phyloP scores from a whole-genome alignment of 53 echinoderm and acorn worm species.

The Patiria pectinifera region DNA sequence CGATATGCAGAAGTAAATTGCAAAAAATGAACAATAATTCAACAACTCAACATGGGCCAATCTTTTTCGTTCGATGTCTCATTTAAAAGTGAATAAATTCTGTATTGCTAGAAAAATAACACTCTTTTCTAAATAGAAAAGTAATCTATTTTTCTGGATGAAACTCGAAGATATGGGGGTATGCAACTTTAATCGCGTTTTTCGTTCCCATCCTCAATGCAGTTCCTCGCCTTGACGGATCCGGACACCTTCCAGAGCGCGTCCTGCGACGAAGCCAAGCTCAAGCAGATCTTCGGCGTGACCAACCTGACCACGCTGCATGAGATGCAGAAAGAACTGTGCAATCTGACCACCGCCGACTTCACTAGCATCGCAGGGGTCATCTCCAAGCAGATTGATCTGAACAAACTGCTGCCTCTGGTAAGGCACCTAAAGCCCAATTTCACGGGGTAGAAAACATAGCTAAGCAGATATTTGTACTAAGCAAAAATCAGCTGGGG shows the following conservation, averaged over 20 bases:
- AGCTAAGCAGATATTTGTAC: neutral
- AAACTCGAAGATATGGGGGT: no score
- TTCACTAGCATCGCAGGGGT: conserved; percentile 39
- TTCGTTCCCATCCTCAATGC: neutral
- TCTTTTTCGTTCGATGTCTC: no score
- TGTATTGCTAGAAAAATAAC: no score
- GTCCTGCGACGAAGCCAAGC: conserved; percentile 48
- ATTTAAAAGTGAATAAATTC: no score
- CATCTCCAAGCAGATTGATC: conserved; percentile 44
- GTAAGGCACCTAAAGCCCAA: conserved; percentile 9
- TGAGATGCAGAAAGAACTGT: conserved; percentile 64
- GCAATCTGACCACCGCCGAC: conserved; percentile 56
- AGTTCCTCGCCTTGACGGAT: conserved; percentile 39
- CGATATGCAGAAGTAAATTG: no score
- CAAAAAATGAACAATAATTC: no score
- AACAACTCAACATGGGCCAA: no score
- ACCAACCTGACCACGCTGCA: conserved; percentile 28
- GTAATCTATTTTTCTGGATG: no score
- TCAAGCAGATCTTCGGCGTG: conserved; percentile 51
- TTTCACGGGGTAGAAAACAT: neutral
- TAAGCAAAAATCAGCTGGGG: neutral
- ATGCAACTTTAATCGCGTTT: neutral
- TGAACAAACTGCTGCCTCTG: conserved; percentile 40
- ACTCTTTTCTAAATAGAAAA: no score
- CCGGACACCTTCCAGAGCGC: conserved; percentile 45